Evolutionary conservation across 2,888 invertebrate species (phyloP), one percentile per base, ranked within the genome.

Genomic region (Glaucopsyche alexis): DNA sequence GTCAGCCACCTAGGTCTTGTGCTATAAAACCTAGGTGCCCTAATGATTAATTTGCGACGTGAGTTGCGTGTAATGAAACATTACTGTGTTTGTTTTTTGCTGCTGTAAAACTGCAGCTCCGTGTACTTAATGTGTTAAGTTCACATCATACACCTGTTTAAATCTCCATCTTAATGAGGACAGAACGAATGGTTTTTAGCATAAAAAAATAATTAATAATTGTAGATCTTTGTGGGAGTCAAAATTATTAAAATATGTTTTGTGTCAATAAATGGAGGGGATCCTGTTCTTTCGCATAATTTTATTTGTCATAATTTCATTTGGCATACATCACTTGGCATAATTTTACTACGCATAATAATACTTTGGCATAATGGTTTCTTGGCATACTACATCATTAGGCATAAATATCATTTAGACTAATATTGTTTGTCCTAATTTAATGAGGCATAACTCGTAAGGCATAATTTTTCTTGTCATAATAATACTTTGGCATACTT

Each of bases 31-130:
- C 69, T 69, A 69, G 69, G 69, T 69, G 69, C 45, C 47, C 47
- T 69, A 49, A 69, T 69, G 69, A 69, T 69, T 69, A 69, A 69
- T 69, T 69, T 69, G 47, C 69, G 49, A 69, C 47, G 69, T 69
- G 69, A 47, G 42, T 69, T 49, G 69, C 69, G 69, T 69, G 69
- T 69, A 69, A 69, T 69, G 29, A 14, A 69, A 49, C 69, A 49
- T 69, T 38, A 69, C 13, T 19, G 67, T 66, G 66, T 67, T 69
- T 69, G 14, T 49, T 69, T 69, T 47, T 69, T 60, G 13, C 55
- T 60, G 55, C 13, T 13, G 60, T 60, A 60, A 60, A 60, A 60
- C 60, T 60, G 60, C 60, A 60, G 7, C 60, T 60, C 29, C 29
- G 29, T 29, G 29, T 29, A 38, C 29, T 60, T 60, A 60, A 14